phyloP scores from a whole-genome alignment of 2,888 invertebrate genomes.

The Cancer borealis region DNA sequence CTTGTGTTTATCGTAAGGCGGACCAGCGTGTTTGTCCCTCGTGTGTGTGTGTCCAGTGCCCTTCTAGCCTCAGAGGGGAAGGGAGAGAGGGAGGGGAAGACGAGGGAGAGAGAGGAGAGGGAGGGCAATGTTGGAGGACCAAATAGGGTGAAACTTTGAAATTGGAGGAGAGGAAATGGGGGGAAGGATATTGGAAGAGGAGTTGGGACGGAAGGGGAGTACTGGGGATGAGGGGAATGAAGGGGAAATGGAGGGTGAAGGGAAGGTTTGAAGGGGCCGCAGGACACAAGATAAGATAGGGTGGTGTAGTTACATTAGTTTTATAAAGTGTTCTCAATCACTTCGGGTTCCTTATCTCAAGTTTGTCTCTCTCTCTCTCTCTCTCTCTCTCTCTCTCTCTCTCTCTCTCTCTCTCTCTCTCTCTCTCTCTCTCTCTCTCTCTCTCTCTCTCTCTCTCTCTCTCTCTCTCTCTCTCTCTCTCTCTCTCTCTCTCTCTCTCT shows the following conservation, averaged over 20 bases:
- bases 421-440: not conserved
- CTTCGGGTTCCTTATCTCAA: not conserved
- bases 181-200: not conserved
- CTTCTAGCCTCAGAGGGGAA: not conserved
- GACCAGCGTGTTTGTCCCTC: not conserved
- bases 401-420: constrained; percentile 14
- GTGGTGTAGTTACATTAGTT: not conserved
- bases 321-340: not conserved
- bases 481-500: constrained; percentile 31
- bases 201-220: not conserved
- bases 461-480: not conserved
- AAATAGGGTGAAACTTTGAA: not conserved
- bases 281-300: not conserved
- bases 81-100: not conserved
- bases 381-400: not conserved
- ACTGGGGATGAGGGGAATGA: not conserved
- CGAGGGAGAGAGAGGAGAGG: not conserved
- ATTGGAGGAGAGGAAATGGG: not conserved
- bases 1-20: not conserved
- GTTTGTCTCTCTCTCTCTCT: not conserved
- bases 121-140: not conserved
- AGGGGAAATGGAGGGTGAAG: not conserved
- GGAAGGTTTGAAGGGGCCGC: not conserved
- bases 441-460: not conserved
- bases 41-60: too few species aligned